Conservation (phyloP, 2,888 invertebrate species). For the Alentia gelatinosa region DNA sequence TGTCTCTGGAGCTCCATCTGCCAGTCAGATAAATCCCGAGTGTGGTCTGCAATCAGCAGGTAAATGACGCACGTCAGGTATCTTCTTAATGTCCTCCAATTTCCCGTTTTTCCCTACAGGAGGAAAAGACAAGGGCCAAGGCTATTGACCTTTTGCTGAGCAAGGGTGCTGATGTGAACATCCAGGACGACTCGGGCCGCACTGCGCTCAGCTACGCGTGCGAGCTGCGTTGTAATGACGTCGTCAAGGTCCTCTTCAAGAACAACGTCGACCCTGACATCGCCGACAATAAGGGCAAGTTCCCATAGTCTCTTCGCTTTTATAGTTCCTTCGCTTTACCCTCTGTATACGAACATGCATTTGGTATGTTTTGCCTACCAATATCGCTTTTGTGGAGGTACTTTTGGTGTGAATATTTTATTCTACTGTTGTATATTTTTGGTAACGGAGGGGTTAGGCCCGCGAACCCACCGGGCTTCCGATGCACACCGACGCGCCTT, state of each 20-base stretch:
- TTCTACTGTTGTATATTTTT: too few species aligned
- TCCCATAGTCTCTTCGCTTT: not conserved
- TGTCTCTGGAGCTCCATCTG: too few species aligned
- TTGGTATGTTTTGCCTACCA: not conserved
- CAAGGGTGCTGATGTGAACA: constrained; percentile 76
- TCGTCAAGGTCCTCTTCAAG: constrained; percentile 75
- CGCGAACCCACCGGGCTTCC: too few species aligned
- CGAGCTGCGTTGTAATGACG: constrained; percentile 76
- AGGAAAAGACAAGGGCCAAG: constrained; percentile 73
- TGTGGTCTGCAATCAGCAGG: too few species aligned
- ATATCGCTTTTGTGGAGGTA: constrained; percentile 68
- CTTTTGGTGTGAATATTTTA: too few species aligned
- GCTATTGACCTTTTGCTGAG: constrained; percentile 72
- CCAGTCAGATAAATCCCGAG: too few species aligned
- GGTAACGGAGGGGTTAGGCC: too few species aligned
- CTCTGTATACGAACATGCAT: too few species aligned
- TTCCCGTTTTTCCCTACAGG: constrained; percentile 68
- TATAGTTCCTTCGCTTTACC: not conserved
- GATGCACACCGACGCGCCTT: too few species aligned
- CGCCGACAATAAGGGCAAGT: constrained; percentile 73
- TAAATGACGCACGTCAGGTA: too few species aligned
- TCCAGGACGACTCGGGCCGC: constrained; percentile 73
- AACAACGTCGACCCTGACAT: constrained; percentile 77
- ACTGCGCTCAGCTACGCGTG: constrained; percentile 79
- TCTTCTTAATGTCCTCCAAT: too few species aligned